Evolutionary conservation across 2,797 vertebrate genomes (phyloP), one percentile per base, ranked within the genome.

Genomic region (Eulemur albifrons): DNA sequence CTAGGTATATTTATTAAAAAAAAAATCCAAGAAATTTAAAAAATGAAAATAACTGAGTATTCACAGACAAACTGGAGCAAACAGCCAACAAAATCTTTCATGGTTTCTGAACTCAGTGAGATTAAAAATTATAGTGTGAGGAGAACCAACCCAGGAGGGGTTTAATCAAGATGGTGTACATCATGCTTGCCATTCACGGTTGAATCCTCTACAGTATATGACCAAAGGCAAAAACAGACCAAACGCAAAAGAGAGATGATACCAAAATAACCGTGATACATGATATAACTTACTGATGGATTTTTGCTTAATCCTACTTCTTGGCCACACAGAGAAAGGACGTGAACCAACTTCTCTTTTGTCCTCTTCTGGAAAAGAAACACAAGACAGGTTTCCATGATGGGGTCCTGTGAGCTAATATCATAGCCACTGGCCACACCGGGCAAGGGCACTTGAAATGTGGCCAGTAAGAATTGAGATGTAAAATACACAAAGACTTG

Each of bases 301-400:
- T 99, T 99, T 99, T 99, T 99, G 97, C 99, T 99, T 94, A 99
- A 99, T 95, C 99, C 99, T 83, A 99, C 99, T 98, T 99, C 99
- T 98, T 99, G 99, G 97, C 99, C 99, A 96, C 99, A 99, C 0
- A 99, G 98, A 90, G 99, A 99, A 94, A 99, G 99, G 86, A 99
- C 99, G 1, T 99, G 99, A 65, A 99, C 99, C 97, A 99, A 98
- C 98, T 99, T 99, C 98, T 99, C 99, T 98, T 99, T 99, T 73
- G 99, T 99, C 97, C 99, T 99, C 98, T 99, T 99, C 99, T 99
- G 97, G 30, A 95, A 93, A 95, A 96, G 81, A 97, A 97, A 98
- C 90, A 97, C 27, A 93, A 95, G 30, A 43, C 10, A 59, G 9
- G 30, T 70, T 84, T 93, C 84, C 30, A 63, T 63, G 69, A 17